phyloP scores from a whole-genome alignment of 2,888 invertebrate species.

The Agonopterix arenella region DNA sequence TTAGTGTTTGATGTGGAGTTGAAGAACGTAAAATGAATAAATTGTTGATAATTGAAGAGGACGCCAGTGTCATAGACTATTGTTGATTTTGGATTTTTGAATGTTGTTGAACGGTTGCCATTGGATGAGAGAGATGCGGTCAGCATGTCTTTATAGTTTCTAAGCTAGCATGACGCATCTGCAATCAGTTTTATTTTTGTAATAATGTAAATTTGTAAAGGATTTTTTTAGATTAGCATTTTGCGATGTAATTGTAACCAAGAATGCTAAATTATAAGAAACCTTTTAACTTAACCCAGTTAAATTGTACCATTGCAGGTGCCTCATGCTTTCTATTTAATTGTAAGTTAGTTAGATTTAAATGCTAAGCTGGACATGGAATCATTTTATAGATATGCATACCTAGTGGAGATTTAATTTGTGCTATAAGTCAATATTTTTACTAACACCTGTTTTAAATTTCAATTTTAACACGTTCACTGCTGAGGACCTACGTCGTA shows the following conservation, averaged over 20 bases:
- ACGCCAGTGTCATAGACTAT: conserved; percentile 30
- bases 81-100: conserved; percentile 31
- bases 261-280: neutral
- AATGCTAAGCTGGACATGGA: conserved; percentile 32
- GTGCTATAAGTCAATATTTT: neutral
- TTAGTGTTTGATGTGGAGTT: conserved; percentile 94
- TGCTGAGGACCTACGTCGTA: too few relatives aligned
- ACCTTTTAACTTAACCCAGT: neutral
- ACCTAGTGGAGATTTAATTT: neutral
- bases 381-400: neutral
- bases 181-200: conserved; percentile 12
- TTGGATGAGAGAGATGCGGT: conserved; percentile 29
- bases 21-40: conserved; percentile 85
- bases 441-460: too few relatives aligned
- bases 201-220: neutral
- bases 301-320: conserved; percentile 21
- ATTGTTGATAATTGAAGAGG: conserved; percentile 19
- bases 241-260: neutral
- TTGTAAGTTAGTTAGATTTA: conserved; percentile 39
- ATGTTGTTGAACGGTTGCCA: conserved; percentile 39
- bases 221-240: neutral
- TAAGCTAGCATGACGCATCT: conserved; percentile 22
- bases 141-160: conserved; percentile 21
- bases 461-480: too few relatives aligned
- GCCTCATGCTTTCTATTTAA: conserved; percentile 27